phyloP scores from a whole-genome alignment of 2,888 invertebrate genomes.

The Ethmia dodecea region DNA sequence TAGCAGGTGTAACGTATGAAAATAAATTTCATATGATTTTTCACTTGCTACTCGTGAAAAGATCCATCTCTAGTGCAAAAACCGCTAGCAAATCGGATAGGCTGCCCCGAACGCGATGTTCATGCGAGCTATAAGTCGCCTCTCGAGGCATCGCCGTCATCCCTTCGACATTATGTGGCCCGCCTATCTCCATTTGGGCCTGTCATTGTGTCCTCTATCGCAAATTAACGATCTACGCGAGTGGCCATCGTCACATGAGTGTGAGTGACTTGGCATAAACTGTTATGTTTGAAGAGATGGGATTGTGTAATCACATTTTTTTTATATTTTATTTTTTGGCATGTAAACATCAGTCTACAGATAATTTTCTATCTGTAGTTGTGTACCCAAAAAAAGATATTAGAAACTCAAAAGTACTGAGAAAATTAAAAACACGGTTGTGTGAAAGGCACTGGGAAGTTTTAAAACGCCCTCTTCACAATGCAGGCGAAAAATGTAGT shows the following conservation, averaged over 20 bases:
- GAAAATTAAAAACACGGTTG: too few relatives aligned
- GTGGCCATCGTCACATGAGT: conserved; percentile 28
- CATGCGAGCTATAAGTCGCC: not conserved
- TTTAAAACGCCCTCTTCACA: too few relatives aligned
- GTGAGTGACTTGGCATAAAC: conserved; percentile 10
- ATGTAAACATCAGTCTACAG: too few relatives aligned
- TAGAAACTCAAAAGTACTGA: too few relatives aligned
- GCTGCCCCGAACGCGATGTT: not conserved
- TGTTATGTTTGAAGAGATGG: conserved; percentile 3
- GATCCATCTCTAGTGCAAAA: too few relatives aligned
- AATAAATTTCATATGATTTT: too few relatives aligned
- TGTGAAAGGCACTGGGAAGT: too few relatives aligned
- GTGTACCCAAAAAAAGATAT: too few relatives aligned
- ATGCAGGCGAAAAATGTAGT: too few relatives aligned
- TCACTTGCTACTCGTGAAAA: too few relatives aligned
- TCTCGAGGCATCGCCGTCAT: conserved; percentile 14
- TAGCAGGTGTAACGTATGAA: too few relatives aligned
- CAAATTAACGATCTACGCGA: conserved; percentile 43
- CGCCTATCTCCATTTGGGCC: conserved; percentile 35
- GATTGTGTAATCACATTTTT: not conserved
- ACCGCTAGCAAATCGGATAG: not conserved
- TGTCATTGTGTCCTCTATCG: conserved; percentile 39
- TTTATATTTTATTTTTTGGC: not conserved
- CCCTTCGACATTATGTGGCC: conserved; percentile 28
- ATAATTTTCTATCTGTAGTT: too few relatives aligned